Evolutionary conservation across 2,113 vertebrate species (phyloP).

Genomic region (Suricata suricatta): DNA sequence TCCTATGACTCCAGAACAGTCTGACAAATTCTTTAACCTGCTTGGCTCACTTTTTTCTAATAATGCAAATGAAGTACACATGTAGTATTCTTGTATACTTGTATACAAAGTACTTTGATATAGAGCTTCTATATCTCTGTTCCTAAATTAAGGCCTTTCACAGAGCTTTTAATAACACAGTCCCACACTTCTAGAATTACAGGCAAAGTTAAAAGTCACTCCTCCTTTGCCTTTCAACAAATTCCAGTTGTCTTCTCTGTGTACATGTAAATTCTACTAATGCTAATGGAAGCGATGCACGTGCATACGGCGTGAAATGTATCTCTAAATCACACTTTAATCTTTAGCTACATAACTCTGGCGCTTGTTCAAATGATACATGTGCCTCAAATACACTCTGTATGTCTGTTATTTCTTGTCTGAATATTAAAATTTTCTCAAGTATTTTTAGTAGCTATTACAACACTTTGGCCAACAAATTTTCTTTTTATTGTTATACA

Average conservation of each 20-base stretch:
- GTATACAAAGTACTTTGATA: not conserved
- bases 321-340: constrained; percentile 76
- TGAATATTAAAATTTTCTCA: constrained; percentile 76
- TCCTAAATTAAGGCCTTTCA: constrained; percentile 75
- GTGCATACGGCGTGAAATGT: constrained; percentile 10
- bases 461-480: constrained; percentile 70
- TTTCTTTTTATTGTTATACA: constrained; percentile 71
- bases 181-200: constrained; percentile 48
- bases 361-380: constrained; percentile 70
- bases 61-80: constrained; percentile 13
- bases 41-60: constrained; percentile 45
- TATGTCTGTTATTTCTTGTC: constrained; percentile 57
- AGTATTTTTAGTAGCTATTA: constrained; percentile 77
- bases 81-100: not conserved
- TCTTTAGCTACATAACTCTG: constrained; percentile 73
- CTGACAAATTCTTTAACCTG: constrained; percentile 34
- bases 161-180: constrained; percentile 71
- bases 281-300: constrained; percentile 57
- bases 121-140: constrained; percentile 47
- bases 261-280: constrained; percentile 66
- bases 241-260: constrained; percentile 62
- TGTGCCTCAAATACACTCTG: constrained; percentile 65
- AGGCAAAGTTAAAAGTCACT: constrained; percentile 73
- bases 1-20: not conserved
- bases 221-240: constrained; percentile 67